Percentiles rank a stretch among this genome's conserved stretches.
phyloP scores from a whole-genome alignment of 2,797 vertebrate species.

The Pantherophis alleghaniensis region DNA sequence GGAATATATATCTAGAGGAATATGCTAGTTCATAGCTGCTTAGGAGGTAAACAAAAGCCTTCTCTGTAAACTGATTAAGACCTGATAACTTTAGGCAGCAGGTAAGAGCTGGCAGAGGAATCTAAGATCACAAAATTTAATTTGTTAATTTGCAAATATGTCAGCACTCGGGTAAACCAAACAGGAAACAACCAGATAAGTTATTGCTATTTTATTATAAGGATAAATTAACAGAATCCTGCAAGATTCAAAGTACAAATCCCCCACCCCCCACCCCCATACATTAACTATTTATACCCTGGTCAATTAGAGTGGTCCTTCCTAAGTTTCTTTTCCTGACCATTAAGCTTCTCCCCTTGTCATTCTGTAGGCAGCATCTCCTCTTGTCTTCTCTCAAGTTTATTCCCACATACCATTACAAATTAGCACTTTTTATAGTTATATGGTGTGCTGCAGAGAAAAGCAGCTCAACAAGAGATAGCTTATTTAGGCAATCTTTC shows the following conservation, averaged over 20 bases:
- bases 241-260: background rate
- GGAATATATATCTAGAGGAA: background rate
- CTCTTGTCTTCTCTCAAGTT: background rate
- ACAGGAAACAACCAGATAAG: background rate
- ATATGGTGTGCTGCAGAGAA: background rate
- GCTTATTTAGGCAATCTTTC: background rate
- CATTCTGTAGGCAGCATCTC: background rate
- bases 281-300: background rate
- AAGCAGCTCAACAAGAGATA: background rate
- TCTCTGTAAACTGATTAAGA: background rate
- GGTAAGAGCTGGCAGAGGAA: background rate
- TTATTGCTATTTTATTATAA: background rate
- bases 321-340: background rate
- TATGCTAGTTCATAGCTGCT: background rate
- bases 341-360: background rate
- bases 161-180: background rate
- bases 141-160: background rate
- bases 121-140: background rate
- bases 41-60: background rate
- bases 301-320: background rate
- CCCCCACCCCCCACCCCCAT: too few relatives aligned
- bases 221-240: background rate
- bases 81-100: background rate
- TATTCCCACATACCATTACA: background rate
- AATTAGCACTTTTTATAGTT: background rate